Evolutionary conservation across 2,888 invertebrate species (phyloP).

Genomic region (Strigamia maritima): DNA sequence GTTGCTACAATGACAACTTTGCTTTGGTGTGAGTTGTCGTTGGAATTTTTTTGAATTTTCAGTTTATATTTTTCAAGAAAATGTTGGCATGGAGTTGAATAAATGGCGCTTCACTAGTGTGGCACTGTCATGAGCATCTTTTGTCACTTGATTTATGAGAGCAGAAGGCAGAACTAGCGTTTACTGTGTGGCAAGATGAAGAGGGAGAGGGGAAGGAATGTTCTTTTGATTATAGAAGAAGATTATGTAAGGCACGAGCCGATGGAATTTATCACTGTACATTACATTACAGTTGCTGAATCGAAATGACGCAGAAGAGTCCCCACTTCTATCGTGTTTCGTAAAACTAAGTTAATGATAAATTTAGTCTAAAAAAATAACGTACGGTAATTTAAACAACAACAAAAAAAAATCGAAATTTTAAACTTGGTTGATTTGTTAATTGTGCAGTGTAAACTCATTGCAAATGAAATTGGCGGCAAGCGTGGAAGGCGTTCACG

Average conservation of each 20-base stretch:
- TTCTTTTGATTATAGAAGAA: conserved; percentile 24
- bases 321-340: background rate
- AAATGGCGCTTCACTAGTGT: conserved; percentile 14
- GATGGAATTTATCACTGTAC: conserved; percentile 21
- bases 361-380: background rate
- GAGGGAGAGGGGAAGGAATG: conserved; percentile 12
- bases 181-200: conserved; percentile 19
- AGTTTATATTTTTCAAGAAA: background rate
- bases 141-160: conserved; percentile 24
- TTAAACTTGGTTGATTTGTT: background rate
- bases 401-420: background rate
- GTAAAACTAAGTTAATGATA: background rate
- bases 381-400: background rate
- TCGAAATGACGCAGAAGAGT: background rate
- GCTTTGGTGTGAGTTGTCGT: background rate
- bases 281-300: background rate
- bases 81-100: conserved; percentile 1
- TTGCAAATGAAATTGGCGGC: conserved; percentile 24
- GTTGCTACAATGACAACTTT: conserved; percentile 5
- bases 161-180: conserved; percentile 27
- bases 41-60: background rate
- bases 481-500: background rate
- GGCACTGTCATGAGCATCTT: conserved; percentile 23
- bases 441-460: conserved; percentile 24
- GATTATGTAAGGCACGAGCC: conserved; percentile 26